Evolutionary conservation across 2,888 invertebrate species (phyloP).

Genomic region (Artemia sp.): DNA sequence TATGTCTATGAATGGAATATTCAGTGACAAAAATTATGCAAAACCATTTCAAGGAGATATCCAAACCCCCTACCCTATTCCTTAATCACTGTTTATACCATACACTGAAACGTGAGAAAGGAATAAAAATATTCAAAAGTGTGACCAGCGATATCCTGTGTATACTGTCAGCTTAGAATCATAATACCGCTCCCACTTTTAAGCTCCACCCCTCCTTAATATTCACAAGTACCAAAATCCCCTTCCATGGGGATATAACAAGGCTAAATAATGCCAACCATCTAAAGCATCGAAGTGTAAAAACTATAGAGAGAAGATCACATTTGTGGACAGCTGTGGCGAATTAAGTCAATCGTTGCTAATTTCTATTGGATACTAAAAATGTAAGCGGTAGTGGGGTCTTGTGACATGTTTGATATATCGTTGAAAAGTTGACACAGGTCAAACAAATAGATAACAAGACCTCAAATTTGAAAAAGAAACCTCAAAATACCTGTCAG

Average conservation of each 20-base stretch:
- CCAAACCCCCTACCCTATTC: too few species aligned
- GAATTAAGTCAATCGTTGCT: constrained; percentile 15
- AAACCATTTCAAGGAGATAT: too few species aligned
- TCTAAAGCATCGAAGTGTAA: constrained; percentile 8
- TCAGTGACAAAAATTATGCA: too few species aligned
- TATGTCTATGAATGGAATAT: too few species aligned
- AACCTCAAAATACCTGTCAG: too few species aligned
- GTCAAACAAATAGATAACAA: background rate
- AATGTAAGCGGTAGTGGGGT: background rate
- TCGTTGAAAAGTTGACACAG: constrained; percentile 6
- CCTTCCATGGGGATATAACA: background rate
- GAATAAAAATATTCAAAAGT: too few species aligned
- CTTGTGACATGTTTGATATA: background rate
- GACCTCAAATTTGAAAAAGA: too few species aligned
- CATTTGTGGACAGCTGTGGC: constrained; percentile 12
- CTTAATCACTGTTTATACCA: too few species aligned
- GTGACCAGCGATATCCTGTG: too few species aligned
- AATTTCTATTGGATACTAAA: constrained; percentile 13
- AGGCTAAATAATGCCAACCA: background rate
- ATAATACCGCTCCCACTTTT: constrained; percentile 2
- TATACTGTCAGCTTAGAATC: background rate
- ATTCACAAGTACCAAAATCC: background rate
- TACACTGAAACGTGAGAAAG: too few species aligned
- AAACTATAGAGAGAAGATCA: constrained; percentile 6
- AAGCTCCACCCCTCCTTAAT: constrained; percentile 1